A percentile compares a stretch with the other conserved stretches of the same genome.
phyloP scores from a whole-genome alignment of 2,797 vertebrate species.

The Gymnoscopelus microlampas region DNA sequence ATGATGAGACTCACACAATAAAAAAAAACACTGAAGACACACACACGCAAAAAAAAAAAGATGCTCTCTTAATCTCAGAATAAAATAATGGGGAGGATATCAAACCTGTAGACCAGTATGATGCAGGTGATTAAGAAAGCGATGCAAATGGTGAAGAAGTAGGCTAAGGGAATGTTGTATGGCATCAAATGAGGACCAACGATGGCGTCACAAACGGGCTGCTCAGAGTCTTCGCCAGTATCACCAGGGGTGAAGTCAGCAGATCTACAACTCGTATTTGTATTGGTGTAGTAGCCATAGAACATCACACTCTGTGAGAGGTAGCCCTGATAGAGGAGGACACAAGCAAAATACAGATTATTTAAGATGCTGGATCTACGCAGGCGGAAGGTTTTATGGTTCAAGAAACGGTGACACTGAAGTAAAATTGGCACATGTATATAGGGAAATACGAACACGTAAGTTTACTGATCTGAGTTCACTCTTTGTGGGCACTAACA shows the following conservation, averaged over 20 bases:
- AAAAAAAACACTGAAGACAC: no score
- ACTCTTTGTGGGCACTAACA: no score
- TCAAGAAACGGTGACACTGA: neutral
- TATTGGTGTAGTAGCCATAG: conserved; percentile 89
- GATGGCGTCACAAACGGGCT: neutral
- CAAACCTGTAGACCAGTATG: conserved; percentile 88
- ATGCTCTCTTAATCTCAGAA: neutral
- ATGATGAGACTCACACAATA: no score
- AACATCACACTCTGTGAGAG: conserved; percentile 85
- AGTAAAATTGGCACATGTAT: neutral
- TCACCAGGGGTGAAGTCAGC: no score
- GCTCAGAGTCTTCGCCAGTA: no score
- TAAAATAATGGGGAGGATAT: neutral
- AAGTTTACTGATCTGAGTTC: no score
- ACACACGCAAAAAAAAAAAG: no score
- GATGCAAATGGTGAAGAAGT: conserved; percentile 77
- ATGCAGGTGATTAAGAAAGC: conserved; percentile 84
- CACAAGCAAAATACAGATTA: no score
- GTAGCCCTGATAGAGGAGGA: conserved; percentile 76
- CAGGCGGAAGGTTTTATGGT: no score
- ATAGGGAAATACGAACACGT: neutral
- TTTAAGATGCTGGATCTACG: no score
- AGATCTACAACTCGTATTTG: conserved; percentile 36
- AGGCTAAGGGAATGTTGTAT: conserved; percentile 88
- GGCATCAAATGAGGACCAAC: conserved; percentile 33